These are phyloP conservation scores for Phenganax subtilis DNA, from an alignment of 92 coral and sea anemone genomes.

Conservation along the genomic window DNA sequence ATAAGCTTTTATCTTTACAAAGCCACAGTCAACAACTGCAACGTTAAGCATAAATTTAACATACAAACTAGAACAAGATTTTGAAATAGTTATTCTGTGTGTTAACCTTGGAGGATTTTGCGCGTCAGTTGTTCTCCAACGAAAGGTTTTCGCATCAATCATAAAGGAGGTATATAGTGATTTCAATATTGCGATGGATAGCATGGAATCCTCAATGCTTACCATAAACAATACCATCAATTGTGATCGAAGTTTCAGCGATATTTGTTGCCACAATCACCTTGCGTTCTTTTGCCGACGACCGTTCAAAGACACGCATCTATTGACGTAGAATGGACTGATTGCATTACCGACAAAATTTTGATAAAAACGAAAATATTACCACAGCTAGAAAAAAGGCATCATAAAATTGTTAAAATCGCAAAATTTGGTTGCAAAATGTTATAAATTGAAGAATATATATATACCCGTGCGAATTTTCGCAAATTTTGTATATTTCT, in stretches of 20 bases:
- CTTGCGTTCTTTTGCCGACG: conserved; percentile 34
- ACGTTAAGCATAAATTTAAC: neutral
- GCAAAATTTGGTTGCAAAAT: too few relatives aligned
- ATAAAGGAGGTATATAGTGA: too few relatives aligned
- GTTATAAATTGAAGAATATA: too few relatives aligned
- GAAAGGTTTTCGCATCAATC: neutral
- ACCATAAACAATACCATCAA: conserved; percentile 88
- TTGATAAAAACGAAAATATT: neutral
- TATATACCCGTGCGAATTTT: too few relatives aligned
- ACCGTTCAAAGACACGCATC: conserved; percentile 41
- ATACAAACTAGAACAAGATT: neutral
- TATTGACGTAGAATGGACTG: neutral
- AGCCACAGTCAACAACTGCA: conserved; percentile 88
- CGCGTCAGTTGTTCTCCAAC: neutral
- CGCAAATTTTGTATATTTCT: neutral
- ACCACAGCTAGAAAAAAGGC: neutral
- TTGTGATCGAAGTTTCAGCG: conserved; percentile 96
- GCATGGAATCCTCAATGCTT: neutral
- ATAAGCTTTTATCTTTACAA: conserved; percentile 84
- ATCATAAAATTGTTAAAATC: too few relatives aligned
- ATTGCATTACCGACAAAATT: neutral
- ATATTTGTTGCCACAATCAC: conserved; percentile 79
- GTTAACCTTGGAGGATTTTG: too few relatives aligned
- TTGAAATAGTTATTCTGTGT: too few relatives aligned
- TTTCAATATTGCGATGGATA: too few relatives aligned